Evolutionary conservation across 2,888 invertebrate genomes (phyloP).

Genomic region (Chalcosyrphus nemorum): DNA sequence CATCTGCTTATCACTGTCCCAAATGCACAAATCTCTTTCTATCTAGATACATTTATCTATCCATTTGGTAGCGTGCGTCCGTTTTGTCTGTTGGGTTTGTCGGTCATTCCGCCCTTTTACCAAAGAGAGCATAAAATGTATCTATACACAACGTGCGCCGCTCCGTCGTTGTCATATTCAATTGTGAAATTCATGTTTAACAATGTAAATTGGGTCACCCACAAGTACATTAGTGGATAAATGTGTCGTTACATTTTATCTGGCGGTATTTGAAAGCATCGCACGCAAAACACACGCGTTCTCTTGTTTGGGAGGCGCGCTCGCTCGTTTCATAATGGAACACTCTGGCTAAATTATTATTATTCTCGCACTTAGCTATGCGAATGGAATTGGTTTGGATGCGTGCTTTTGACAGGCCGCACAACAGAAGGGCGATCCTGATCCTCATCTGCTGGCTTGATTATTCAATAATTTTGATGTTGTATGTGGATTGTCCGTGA

Average conservation of each 20-base stretch:
- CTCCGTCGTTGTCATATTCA: constrained; percentile 29
- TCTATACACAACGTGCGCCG: too few species aligned
- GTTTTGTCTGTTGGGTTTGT: constrained; percentile 3
- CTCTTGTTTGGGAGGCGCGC: not conserved
- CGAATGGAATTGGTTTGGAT: too few species aligned
- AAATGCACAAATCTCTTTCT: constrained; percentile 14
- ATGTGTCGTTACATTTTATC: constrained; percentile 47
- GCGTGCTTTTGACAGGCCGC: constrained; percentile 8
- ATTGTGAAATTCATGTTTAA: constrained; percentile 38
- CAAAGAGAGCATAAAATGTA: constrained; percentile 20
- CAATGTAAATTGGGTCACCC: constrained; percentile 60
- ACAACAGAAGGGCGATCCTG: constrained; percentile 14
- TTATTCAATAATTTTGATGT: constrained; percentile 24
- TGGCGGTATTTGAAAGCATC: constrained; percentile 44
- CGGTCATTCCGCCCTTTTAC: constrained; percentile 8
- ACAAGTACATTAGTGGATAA: constrained; percentile 30
- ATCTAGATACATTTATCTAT: constrained; percentile 36
- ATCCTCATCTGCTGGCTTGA: constrained; percentile 20
- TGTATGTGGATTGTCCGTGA: not conserved
- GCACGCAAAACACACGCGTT: constrained; percentile 21
- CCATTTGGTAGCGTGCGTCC: too few species aligned
- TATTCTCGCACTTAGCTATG: not conserved
- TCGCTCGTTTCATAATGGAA: not conserved
- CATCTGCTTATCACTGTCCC: constrained; percentile 35
- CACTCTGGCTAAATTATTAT: constrained; percentile 8